Evolutionary conservation across 92 coral and sea anemone genomes (phyloP).

Genomic region (Phenganax marumi): DNA sequence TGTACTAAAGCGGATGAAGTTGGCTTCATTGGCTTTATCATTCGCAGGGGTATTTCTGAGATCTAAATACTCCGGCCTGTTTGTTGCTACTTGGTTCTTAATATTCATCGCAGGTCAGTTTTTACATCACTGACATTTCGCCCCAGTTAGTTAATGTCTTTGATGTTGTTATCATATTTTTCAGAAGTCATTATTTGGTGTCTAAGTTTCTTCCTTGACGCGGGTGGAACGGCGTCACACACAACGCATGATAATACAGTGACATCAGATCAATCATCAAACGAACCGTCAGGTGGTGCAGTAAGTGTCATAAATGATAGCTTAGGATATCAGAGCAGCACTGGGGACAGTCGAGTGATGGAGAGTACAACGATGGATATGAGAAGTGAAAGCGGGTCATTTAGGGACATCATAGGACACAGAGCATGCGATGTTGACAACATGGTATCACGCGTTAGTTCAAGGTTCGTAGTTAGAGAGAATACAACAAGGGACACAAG

Average conservation of each 20-base stretch:
- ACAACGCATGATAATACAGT: background rate
- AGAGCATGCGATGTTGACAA: no score
- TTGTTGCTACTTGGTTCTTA: background rate
- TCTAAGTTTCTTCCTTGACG: background rate
- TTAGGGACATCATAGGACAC: no score
- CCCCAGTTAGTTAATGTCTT: background rate
- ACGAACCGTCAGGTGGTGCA: no score
- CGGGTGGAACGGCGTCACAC: background rate
- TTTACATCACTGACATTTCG: background rate
- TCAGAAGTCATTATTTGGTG: constrained; percentile 2
- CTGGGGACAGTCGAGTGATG: no score
- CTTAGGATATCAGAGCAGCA: no score
- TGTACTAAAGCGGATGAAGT: background rate
- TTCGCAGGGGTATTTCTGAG: background rate
- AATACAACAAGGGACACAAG: constrained; percentile 6
- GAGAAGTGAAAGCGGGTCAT: no score
- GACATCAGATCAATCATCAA: no score
- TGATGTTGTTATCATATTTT: background rate
- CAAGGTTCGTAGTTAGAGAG: background rate
- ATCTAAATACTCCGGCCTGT: background rate
- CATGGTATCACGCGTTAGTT: background rate
- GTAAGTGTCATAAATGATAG: no score
- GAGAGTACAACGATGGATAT: no score
- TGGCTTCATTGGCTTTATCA: background rate
- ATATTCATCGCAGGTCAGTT: background rate